These are phyloP conservation scores for Lophochroa leadbeateri DNA, from an alignment of 2,113 vertebrate species.

Conservation along the genomic window DNA sequence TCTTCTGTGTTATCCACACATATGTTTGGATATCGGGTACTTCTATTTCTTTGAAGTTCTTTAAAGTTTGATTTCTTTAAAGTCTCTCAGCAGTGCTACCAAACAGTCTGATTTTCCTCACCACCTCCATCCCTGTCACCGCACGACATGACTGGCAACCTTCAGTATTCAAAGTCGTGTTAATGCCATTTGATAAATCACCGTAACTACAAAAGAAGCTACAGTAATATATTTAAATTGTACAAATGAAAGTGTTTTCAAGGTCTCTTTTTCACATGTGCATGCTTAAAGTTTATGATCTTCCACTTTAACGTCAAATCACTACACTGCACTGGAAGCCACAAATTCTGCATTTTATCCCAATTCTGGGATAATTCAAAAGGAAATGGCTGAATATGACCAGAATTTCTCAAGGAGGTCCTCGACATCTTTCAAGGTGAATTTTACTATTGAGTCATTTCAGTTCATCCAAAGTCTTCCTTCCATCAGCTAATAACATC, in stretches of 20 bases:
- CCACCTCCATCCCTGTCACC: neutral
- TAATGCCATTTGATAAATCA: neutral
- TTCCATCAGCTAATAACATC: neutral
- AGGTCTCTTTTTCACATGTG: neutral
- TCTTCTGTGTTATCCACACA: neutral
- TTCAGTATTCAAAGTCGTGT: neutral
- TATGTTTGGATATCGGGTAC: neutral
- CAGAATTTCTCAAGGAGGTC: neutral
- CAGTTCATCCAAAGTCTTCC: neutral
- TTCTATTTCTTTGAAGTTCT: neutral
- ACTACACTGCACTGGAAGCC: neutral
- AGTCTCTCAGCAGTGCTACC: neutral
- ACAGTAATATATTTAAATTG: neutral
- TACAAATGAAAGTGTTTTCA: neutral
- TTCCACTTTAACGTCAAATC: neutral
- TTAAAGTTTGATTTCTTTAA: neutral
- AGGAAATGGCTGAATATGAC: neutral
- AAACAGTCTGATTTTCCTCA: neutral
- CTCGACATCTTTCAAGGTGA: neutral
- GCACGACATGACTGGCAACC: neutral
- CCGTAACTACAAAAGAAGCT: neutral
- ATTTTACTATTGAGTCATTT: neutral
- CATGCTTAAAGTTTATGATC: neutral
- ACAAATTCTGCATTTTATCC: neutral
- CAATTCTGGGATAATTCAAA: neutral